Base-by-base conservation (phyloP, 2,797 vertebrate species). In the Coccyzus lansbergi region DNA sequence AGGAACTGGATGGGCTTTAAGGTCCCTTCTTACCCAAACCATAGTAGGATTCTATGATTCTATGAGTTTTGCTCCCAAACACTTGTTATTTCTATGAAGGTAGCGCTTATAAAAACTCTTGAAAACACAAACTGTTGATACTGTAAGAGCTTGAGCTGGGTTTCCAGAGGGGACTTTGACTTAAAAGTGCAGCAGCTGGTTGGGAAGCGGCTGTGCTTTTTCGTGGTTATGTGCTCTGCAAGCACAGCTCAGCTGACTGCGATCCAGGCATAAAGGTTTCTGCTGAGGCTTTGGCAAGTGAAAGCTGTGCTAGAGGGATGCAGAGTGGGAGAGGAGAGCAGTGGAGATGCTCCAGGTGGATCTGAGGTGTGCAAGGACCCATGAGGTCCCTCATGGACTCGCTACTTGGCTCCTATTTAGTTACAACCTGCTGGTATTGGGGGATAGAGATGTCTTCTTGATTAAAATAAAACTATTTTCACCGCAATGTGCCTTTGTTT, bases 391-490 rank as follows among this genome's bases (percentile, higher is more conserved):
- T 33, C 42, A 21, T 0, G 21, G 62, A 33, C 29, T 63, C 2
- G 0, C 40, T n/a, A 0, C 28, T 17, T 8, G 15, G 5, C 26
- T 74, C 22, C 78, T 20, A 2, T 5, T 4, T 29, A 1, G 0
- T 24, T 46, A 36, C 10, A 15, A 3, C 75, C 48, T 21, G n/a
- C 53, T 38, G 38, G 14, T 52, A 34, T 18, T 19, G 6, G 10
- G 21, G 17, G 16, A 53, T 62, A 31, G 26, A 28, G 13, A 5
- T 21, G 46, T 17, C 59, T 44, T 70, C 86, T 51, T 40, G 15
- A 17, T 53, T 21, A 16, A 67, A 78, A 29, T 6, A 42, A 63
- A 42, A 36, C 25, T 5, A 5, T 36, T 76, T 56, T 44, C 40
- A 34, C 22, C 12, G 20, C 29, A 28, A 71, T n/a, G 16, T 52